A percentile compares a stretch with the other conserved stretches of the same genome.
These are phyloP conservation scores for Drosophila merina DNA, from an alignment of 2,888 invertebrate species.

Conservation along the genomic window DNA sequence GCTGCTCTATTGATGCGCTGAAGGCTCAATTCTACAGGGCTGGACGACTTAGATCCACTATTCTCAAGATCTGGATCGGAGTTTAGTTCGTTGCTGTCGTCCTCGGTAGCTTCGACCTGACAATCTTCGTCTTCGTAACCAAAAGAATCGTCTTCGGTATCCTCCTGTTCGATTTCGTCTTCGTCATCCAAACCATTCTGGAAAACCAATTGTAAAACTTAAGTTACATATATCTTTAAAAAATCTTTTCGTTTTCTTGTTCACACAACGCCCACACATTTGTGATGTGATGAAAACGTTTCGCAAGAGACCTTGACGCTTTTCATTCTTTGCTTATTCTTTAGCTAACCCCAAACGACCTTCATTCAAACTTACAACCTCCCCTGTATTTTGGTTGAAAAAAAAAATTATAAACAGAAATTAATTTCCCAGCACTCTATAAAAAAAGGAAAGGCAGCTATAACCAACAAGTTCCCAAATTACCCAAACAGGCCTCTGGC, in stretches of 20 bases:
- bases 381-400: slow-evolving; percentile 13
- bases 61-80: slow-evolving; percentile 79
- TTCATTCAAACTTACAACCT: slow-evolving; percentile 38
- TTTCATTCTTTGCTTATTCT: slow-evolving; percentile 4
- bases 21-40: slow-evolving; percentile 64
- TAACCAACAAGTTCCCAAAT: slow-evolving; percentile 43
- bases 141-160: slow-evolving; percentile 61
- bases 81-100: slow-evolving; percentile 79
- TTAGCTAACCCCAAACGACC: slow-evolving; percentile 25
- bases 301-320: slow-evolving; percentile 14
- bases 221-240: slow-evolving; percentile 6
- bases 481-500: slow-evolving; percentile 34
- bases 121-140: slow-evolving; percentile 65
- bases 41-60: slow-evolving; percentile 57
- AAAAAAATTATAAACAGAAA: slow-evolving; percentile 10
- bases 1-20: slow-evolving; percentile 63
- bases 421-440: slow-evolving; percentile 31
- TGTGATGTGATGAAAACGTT: slow-evolving; percentile 30
- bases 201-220: not conserved
- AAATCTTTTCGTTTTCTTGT: slow-evolving; percentile 3
- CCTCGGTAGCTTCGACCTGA: slow-evolving; percentile 78
- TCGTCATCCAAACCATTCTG: slow-evolving; percentile 79
- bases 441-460: slow-evolving; percentile 24
- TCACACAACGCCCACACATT: slow-evolving; percentile 23
- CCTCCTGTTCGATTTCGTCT: slow-evolving; percentile 57